Conservation (phyloP, 2,888 invertebrate genomes). For the Melanophora roralis region DNA sequence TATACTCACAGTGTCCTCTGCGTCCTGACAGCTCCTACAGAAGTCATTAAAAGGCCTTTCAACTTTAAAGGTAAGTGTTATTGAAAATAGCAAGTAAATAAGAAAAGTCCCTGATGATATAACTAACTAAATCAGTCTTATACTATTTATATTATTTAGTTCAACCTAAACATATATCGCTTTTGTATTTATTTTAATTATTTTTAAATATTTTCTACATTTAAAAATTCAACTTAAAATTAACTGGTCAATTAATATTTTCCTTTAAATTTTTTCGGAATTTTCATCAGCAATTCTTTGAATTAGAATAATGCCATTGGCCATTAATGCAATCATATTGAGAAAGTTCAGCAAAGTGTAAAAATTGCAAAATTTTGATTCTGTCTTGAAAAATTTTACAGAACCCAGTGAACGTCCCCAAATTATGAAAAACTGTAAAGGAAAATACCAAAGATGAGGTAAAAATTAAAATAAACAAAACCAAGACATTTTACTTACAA, state of each 20-base stretch:
- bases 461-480: too few species aligned
- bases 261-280: not conserved
- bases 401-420: conserved; percentile 56
- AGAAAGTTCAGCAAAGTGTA: conserved; percentile 50
- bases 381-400: conserved; percentile 44
- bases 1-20: too few species aligned
- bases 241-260: not conserved
- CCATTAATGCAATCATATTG: conserved; percentile 52
- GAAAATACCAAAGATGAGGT: not conserved
- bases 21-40: too few species aligned
- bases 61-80: too few species aligned
- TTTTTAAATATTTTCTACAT: not conserved
- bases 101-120: too few species aligned
- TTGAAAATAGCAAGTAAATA: too few species aligned
- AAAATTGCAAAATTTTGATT: conserved; percentile 31
- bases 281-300: conserved; percentile 8
- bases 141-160: too few species aligned
- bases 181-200: not conserved
- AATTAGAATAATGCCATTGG: conserved; percentile 47
- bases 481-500: conserved; percentile 44
- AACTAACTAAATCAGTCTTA: too few species aligned
- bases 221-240: conserved; percentile 10
- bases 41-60: too few species aligned
- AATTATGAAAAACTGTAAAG: conserved; percentile 47
- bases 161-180: too few species aligned